A percentile compares a stretch with the other conserved stretches of the same genome.
Evolutionary conservation across 2,888 invertebrate genomes (phyloP).

Genomic region (Zygogramma bicolorata): DNA sequence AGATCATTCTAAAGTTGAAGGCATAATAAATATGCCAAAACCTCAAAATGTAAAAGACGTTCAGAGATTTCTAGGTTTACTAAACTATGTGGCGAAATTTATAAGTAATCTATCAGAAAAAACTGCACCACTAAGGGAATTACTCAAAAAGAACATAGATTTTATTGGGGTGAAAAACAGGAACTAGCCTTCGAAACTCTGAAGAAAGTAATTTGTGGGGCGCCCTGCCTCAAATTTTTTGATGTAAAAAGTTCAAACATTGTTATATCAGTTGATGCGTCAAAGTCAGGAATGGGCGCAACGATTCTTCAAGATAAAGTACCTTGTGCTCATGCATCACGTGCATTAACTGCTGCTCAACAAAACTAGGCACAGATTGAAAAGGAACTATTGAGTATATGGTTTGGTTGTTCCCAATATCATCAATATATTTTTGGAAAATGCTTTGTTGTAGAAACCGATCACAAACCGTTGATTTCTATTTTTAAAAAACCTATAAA

Average conservation of each 20-base stretch:
- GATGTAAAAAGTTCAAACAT: constrained; percentile 31
- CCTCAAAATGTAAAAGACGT: constrained; percentile 33
- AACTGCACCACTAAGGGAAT: constrained; percentile 39
- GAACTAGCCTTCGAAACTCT: constrained; percentile 26
- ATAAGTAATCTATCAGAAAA: constrained; percentile 44
- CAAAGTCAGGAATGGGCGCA: constrained; percentile 35
- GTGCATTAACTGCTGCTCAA: constrained; percentile 38
- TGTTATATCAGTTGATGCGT: constrained; percentile 41
- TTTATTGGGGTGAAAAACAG: constrained; percentile 32
- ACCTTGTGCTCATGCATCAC: constrained; percentile 40
- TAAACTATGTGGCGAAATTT: constrained; percentile 20
- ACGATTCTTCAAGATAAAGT: constrained; percentile 42
- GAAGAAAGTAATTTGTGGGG: constrained; percentile 27
- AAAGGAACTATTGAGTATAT: not conserved
- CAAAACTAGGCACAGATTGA: constrained; percentile 49
- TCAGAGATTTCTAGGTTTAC: constrained; percentile 37
- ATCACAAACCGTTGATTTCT: not conserved
- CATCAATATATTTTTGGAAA: constrained; percentile 22
- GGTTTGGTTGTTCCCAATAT: not conserved
- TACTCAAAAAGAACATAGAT: constrained; percentile 39
- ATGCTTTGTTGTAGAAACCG: not conserved
- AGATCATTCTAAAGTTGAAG: constrained; percentile 39
- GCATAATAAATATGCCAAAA: constrained; percentile 13
- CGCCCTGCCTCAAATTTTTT: constrained; percentile 39
- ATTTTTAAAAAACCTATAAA: too few relatives aligned